Evolutionary conservation across 1,140 invertebrate genomes (phyloP), one percentile per base, ranked within the genome.

Genomic region (Drosophila mojavensis): DNA sequence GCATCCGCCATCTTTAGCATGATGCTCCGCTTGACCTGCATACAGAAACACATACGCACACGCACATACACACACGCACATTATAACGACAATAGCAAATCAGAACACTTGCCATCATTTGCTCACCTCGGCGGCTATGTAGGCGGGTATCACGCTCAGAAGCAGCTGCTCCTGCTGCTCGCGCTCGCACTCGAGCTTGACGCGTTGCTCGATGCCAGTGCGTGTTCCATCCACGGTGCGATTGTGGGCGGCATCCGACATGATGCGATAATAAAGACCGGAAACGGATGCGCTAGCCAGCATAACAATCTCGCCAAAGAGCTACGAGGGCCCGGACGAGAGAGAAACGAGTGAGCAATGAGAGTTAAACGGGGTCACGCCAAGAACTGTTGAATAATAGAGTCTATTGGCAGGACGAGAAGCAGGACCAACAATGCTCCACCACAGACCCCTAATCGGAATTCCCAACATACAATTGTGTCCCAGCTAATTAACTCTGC

Each of bases 1-100:
- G 96, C 96, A 88, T 97, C 96, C 0, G 97, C 96, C 97, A 98
- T 98, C 93, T 97, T 97, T 53, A 97, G 93, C 97, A 98, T 97
- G 70, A 97, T 97, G 73, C 96, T 97, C n/a, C 97, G 94, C 92
- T 98, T 98, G 47, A 98, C 97, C 97, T 97, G 93, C 9, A 56
- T 28, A 30, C 2, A 24, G 2, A 47, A 1, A 17, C n/a, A 17
- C 33, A 45, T 0, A 45, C n/a, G 6, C 13, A 15, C 9, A 15
- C 13, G 1, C 15, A 20, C 3, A 20, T 5, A 17, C n/a, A 17
- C 13, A 15, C 9, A 15, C 13, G 1, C 15, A 47, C 3, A 20
- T 30, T 30, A 47, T 2, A 56, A 5, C 26, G n/a, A 50, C 33
- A 54, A 26, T 15, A 4, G 39, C 13, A 56, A 43, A 43, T 26